Percentiles rank a stretch among this genome's conserved stretches.
Conservation (phyloP, 53 echinoderm and acorn worm genomes). For the Echinarachnius parma region DNA sequence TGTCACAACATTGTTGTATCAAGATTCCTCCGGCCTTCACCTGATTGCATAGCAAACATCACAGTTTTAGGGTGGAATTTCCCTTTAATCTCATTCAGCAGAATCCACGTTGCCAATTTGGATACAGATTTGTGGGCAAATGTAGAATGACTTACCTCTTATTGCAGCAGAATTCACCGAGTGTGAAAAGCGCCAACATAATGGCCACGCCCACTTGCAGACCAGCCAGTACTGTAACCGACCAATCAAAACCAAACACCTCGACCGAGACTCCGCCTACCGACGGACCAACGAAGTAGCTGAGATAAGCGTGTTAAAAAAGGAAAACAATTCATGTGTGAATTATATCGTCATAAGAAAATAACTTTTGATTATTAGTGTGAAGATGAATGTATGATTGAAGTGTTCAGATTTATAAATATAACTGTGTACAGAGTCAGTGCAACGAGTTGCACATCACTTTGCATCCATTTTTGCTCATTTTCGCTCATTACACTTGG, state of each 20-base stretch:
- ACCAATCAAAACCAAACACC: conserved; percentile 33
- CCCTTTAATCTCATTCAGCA: not conserved
- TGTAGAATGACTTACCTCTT: conserved; percentile 15
- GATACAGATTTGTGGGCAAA: not conserved
- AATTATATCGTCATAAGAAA: too few species aligned
- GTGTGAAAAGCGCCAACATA: conserved; percentile 41
- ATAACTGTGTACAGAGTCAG: too few species aligned
- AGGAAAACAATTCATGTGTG: too few species aligned
- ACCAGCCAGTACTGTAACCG: conserved; percentile 50
- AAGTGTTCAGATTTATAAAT: too few species aligned
- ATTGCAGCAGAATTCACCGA: conserved; percentile 49
- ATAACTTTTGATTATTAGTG: too few species aligned
- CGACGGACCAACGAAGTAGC: conserved; percentile 56
- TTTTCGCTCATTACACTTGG: too few species aligned
- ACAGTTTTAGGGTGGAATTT: not conserved
- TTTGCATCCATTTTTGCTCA: too few species aligned
- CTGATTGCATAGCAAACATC: not conserved
- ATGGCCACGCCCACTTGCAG: conserved; percentile 34
- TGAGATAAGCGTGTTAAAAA: too few species aligned
- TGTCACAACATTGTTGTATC: too few species aligned
- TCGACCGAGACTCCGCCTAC: conserved; percentile 49
- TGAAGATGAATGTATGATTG: too few species aligned
- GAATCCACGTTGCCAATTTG: not conserved
- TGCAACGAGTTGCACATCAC: too few species aligned
- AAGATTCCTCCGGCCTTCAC: too few species aligned